These are phyloP conservation scores for Helicoverpa zea DNA, from an alignment of 1,140 invertebrate genomes.

Conservation along the genomic window DNA sequence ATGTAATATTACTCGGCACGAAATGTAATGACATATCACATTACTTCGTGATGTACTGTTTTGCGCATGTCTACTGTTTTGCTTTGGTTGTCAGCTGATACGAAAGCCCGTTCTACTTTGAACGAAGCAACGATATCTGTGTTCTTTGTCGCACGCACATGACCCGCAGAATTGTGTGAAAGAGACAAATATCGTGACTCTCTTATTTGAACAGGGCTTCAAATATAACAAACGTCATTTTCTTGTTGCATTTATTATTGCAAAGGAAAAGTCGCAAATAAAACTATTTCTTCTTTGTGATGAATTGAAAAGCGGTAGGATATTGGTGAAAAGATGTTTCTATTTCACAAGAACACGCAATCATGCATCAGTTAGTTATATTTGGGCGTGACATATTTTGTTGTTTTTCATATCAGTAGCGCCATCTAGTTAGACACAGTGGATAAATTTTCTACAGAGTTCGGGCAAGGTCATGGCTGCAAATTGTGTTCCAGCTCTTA, in stretches of 20 bases:
- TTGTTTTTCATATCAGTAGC: slow-evolving; percentile 58
- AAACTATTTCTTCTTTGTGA: slow-evolving; percentile 66
- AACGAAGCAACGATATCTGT: slow-evolving; percentile 62
- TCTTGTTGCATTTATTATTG: slow-evolving; percentile 79
- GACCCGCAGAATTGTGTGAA: slow-evolving; percentile 46
- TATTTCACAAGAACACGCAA: slow-evolving; percentile 82
- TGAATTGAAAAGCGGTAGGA: slow-evolving; percentile 75
- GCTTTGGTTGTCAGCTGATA: slow-evolving; percentile 88
- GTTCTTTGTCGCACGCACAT: slow-evolving; percentile 57
- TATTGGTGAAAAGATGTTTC: slow-evolving; percentile 66
- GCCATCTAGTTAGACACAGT: slow-evolving; percentile 60
- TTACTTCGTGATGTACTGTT: no score
- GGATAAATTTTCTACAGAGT: slow-evolving; percentile 10
- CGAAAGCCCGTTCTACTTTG: slow-evolving; percentile 77
- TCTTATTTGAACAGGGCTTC: slow-evolving; percentile 67
- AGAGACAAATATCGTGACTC: slow-evolving; percentile 64
- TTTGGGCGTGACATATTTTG: slow-evolving; percentile 78
- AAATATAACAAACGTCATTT: slow-evolving; percentile 80
- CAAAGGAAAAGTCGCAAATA: slow-evolving; percentile 72
- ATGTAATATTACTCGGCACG: no score
- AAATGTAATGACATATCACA: no score
- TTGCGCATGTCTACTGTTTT: no score
- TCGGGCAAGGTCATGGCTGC: slow-evolving; percentile 43
- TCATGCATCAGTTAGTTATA: slow-evolving; percentile 69
- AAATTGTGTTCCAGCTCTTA: background rate